Conservation (phyloP, 2,888 invertebrate species). For the Phytoseiulus persimilis region DNA sequence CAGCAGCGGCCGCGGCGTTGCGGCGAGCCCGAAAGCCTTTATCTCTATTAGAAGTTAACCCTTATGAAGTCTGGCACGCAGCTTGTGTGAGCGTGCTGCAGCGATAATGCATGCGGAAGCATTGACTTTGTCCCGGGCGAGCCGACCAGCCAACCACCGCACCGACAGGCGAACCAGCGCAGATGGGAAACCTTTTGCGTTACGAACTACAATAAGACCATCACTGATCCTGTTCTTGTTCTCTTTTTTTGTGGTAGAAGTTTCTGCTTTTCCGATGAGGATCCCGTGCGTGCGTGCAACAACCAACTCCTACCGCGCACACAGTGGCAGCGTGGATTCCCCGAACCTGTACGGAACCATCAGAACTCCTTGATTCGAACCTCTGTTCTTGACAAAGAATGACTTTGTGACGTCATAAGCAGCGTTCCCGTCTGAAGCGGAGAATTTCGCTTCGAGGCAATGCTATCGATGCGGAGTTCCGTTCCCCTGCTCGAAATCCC, state of each 20-base stretch:
- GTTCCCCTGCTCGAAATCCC: too few relatives aligned
- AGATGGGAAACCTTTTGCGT: background rate
- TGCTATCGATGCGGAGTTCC: too few relatives aligned
- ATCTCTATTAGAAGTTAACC: slow-evolving; percentile 5
- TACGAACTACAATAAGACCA: background rate
- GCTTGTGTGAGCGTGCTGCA: background rate
- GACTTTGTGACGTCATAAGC: too few relatives aligned
- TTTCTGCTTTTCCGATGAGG: background rate
- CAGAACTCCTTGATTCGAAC: too few relatives aligned
- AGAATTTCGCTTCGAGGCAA: too few relatives aligned
- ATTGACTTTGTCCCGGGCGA: background rate
- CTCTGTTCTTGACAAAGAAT: too few relatives aligned
- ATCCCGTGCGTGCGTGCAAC: background rate
- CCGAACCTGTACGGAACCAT: background rate
- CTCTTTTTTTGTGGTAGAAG: background rate
- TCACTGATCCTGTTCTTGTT: background rate
- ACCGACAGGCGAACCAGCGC: background rate
- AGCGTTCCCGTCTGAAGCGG: too few relatives aligned
- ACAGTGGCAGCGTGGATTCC: background rate
- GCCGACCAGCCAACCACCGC: background rate
- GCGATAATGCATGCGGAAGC: background rate
- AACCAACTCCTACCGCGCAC: background rate
- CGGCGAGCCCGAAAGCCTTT: background rate
- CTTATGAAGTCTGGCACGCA: slow-evolving; percentile 5
- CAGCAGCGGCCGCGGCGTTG: background rate